Evolutionary conservation across 2,113 vertebrate species (phyloP).

Genomic region (Bufo gargarizans): DNA sequence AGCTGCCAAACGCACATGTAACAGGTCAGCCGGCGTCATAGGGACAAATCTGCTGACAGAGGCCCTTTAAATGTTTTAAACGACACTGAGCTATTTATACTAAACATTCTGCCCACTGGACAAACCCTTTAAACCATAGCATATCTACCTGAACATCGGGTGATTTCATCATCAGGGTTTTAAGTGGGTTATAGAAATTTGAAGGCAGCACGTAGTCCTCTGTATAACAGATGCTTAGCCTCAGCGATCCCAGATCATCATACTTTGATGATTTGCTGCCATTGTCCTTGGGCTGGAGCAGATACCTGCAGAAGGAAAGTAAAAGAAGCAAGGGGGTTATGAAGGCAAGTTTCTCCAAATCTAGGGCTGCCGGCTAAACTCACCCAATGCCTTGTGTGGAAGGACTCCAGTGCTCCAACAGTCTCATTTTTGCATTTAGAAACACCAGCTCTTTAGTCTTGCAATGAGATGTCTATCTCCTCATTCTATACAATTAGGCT

Average conservation of each 20-base stretch:
- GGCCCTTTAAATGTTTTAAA: no score
- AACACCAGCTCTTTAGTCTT: background rate
- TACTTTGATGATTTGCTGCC: slow-evolving; percentile 89
- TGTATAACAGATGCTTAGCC: slow-evolving; percentile 91
- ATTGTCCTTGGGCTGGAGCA: slow-evolving; percentile 93
- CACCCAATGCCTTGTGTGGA: background rate
- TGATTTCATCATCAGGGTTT: slow-evolving; percentile 93
- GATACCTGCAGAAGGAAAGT: slow-evolving; percentile 79
- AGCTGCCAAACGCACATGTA: no score
- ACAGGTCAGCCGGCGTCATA: no score
- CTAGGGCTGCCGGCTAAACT: background rate
- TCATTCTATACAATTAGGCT: background rate
- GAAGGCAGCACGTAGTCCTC: slow-evolving; percentile 96
- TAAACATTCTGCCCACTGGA: no score
- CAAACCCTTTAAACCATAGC: background rate
- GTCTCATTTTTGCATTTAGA: no score
- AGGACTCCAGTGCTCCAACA: no score
- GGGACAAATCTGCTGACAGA: no score
- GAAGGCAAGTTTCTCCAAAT: background rate
- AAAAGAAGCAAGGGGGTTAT: background rate
- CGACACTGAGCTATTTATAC: no score
- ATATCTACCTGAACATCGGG: slow-evolving; percentile 86
- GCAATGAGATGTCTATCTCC: background rate
- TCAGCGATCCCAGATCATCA: slow-evolving; percentile 91
- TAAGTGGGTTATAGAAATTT: slow-evolving; percentile 83